Evolutionary conservation across 2,113 vertebrate species (phyloP).

Genomic region (Bubo blakistoni): DNA sequence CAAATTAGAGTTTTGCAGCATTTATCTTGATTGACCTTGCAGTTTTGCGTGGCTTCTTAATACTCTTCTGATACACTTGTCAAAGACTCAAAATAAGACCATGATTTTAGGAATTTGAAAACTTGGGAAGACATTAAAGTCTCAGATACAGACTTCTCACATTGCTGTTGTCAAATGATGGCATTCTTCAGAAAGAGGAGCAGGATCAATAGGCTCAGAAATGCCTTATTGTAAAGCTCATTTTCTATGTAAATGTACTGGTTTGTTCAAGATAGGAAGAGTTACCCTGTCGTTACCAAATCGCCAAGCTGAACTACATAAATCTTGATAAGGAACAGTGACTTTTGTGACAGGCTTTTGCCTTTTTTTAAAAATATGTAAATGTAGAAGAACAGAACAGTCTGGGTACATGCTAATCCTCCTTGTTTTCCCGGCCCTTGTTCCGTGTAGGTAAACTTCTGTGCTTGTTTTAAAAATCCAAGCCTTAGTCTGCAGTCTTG

Average conservation of each 20-base stretch:
- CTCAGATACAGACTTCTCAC: fast-evolving
- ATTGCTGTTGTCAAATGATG: background rate
- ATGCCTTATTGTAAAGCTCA: background rate
- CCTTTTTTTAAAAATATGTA: background rate
- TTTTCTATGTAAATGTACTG: background rate
- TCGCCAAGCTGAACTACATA: background rate
- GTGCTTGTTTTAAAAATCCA: background rate
- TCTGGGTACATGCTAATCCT: background rate
- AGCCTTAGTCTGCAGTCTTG: background rate
- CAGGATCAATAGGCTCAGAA: background rate
- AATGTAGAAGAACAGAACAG: background rate
- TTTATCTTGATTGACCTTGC: background rate
- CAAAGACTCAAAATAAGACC: background rate
- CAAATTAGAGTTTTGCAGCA: background rate
- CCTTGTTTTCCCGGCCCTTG: background rate
- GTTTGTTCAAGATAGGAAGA: background rate
- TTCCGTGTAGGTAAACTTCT: background rate
- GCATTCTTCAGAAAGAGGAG: background rate
- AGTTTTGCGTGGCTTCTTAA: background rate
- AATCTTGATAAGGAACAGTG: background rate
- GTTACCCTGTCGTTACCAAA: background rate
- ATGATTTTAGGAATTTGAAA: background rate
- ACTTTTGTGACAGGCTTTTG: background rate
- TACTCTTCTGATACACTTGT: background rate
- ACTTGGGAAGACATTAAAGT: background rate